These are phyloP conservation scores for Meles meles DNA, from an alignment of 2,113 vertebrate genomes.

Conservation along the genomic window DNA sequence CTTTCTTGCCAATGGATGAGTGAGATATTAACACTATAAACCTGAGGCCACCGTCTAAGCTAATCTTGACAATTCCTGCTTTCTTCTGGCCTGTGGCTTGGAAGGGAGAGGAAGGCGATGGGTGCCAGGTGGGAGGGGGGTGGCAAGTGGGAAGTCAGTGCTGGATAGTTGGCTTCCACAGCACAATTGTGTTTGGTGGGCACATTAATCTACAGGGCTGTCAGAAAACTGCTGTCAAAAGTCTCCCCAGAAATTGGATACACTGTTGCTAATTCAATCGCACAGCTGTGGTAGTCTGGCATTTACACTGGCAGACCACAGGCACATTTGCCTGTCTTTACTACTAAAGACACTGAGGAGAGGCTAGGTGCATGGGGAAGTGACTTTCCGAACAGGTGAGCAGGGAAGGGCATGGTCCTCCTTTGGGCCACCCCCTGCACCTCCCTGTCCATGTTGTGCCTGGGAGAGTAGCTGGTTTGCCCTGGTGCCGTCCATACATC, in stretches of 20 bases:
- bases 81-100: neutral
- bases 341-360: conserved; percentile 4
- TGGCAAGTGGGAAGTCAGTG: conserved; percentile 7
- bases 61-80: neutral
- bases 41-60: neutral
- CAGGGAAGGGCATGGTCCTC: too few species aligned
- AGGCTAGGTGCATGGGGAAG: neutral
- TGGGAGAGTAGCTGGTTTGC: too few species aligned
- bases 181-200: neutral
- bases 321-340: neutral
- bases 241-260: conserved; percentile 35
- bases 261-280: conserved; percentile 47
- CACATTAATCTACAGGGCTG: neutral
- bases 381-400: neutral
- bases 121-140: neutral
- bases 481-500: fast-evolving
- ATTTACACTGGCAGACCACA: neutral
- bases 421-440: fast-evolving
- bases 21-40: neutral
- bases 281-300: conserved; percentile 42
- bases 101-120: neutral
- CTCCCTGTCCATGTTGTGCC: neutral
- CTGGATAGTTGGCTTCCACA: conserved; percentile 38
- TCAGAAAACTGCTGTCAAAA: conserved; percentile 42
- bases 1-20: neutral